Evolutionary conservation across 2,797 vertebrate species (phyloP), one percentile per base, ranked within the genome.

Genomic region (Meriones psammophilus): DNA sequence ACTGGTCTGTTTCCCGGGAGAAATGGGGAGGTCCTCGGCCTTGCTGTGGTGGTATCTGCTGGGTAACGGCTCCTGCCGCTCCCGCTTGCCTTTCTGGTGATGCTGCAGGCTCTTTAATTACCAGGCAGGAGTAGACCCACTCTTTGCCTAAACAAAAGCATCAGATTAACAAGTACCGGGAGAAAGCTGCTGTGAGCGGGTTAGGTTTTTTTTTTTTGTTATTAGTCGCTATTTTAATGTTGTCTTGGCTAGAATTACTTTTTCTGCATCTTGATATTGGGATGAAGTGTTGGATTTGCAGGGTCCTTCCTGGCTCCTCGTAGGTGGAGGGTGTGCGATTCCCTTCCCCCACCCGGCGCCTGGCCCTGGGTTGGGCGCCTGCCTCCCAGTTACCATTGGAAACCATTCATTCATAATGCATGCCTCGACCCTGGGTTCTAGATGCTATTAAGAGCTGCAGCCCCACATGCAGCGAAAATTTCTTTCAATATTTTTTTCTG

Each of bases 11-110:
- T 98, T 98, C 79, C 98, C 98, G 97, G 93, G 98, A 98, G 98
- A 98, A 97, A 99, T 98, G 98, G 98, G 98, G 98, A 98, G 97
- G 98, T 99, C 81, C 96, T 79, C 81, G 96, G 95, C 68, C 77
- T 95, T 98, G 88, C 15, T 36, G 64, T 96, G 97, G 24, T 98
- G 97, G 42, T 95, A 97, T 97, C 97, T 96, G 97, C 94, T 95
- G 94, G 77, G 78, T 98, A 92, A 91, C 92, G 91, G 69, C 94
- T 95, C 9, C 5, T 28, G 28, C 50, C 36, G 54, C 66, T 64
- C 39, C 36, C 42, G 33, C 15, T 24, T 1, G 42, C 96, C 92
- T 95, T n/a, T 97, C 95, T 68, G 92, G 96, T 95, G 88, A 81
- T 93, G 95, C 64, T 97, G 97, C 97, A 97, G 98, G 97, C 92